Base-by-base conservation (phyloP, 2,888 invertebrate genomes). In the Thalpophila matura region DNA sequence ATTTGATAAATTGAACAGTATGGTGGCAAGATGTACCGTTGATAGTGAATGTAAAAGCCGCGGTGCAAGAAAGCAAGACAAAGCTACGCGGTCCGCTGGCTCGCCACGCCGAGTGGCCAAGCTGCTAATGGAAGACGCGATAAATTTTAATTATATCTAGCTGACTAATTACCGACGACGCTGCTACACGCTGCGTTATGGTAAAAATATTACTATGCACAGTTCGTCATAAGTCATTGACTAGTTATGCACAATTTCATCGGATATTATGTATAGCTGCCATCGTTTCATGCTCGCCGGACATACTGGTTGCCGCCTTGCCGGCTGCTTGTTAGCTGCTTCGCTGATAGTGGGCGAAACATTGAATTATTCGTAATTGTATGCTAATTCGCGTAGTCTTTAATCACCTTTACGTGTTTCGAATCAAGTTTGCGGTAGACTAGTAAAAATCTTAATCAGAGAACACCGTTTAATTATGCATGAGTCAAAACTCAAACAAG, bases 121-220 rank as follows among this genome's bases (percentile, higher is more conserved):
- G 82, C 87, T 88, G 86, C 85, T 89, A 89, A 91, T 90, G 86
- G 86, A 89, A 91, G 89, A 89, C 76, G 86, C 86, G 89, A 91
- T 92, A 89, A 89, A 88, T 86, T 89, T 88, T 91, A 91, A 91
- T 92, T 92, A 88, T 84, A 85, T 80, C 83, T 84, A 84, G 80
- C 83, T 86, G 84, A 83, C 83, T 89, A 90, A 88, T 89, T 88
- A 88, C 80, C 55, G 63, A 62, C 73, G 64, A 62, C 73, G 64
- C 79, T 72, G 74, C 77, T 71, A 68, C 63, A 63, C 68, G 63
- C 50, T 70, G 73, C 71, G 73, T 76, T 72, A 71, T 70, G 76
- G 80, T 81, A 79, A 77, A 81, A 83, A 79, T 84, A 70, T 81
- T 81, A 84, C 84, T 87, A 85, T 70, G 63, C 72, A 49, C 66